phyloP scores from a whole-genome alignment of 2,113 vertebrate species.

The Himantopus leucocephalus region DNA sequence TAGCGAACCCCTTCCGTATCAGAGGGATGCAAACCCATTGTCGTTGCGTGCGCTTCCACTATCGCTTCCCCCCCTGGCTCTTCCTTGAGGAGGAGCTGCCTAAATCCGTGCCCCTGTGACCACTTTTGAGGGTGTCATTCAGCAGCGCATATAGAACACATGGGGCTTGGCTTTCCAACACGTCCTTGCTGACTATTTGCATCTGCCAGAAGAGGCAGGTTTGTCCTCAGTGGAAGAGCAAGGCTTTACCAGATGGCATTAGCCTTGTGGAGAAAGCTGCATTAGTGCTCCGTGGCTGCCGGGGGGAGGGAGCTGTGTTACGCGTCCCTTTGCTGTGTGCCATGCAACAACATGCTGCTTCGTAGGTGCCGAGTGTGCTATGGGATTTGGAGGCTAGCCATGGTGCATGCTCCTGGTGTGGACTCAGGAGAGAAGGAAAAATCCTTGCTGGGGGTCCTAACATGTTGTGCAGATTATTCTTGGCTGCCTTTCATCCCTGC shows the following conservation, averaged over 20 bases:
- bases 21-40: neutral
- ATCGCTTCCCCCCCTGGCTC: accelerated
- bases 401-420: neutral
- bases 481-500: neutral
- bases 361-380: accelerated
- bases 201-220: neutral
- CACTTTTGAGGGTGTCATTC: neutral
- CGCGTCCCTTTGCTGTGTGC: neutral
- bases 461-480: neutral
- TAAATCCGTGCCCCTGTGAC: neutral
- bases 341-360: neutral
- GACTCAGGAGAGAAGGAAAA: neutral
- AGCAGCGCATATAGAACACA: neutral
- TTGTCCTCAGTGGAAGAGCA: neutral
- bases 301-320: neutral
- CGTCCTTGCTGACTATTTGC: neutral
- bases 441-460: neutral
- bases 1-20: neutral
- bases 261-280: neutral
- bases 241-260: neutral
- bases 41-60: neutral
- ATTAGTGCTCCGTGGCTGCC: accelerated
- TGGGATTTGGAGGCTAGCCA: neutral
- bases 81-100: neutral
- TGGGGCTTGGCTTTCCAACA: neutral